phyloP scores from a whole-genome alignment of 2,113 vertebrate genomes.

The Channa argus region DNA sequence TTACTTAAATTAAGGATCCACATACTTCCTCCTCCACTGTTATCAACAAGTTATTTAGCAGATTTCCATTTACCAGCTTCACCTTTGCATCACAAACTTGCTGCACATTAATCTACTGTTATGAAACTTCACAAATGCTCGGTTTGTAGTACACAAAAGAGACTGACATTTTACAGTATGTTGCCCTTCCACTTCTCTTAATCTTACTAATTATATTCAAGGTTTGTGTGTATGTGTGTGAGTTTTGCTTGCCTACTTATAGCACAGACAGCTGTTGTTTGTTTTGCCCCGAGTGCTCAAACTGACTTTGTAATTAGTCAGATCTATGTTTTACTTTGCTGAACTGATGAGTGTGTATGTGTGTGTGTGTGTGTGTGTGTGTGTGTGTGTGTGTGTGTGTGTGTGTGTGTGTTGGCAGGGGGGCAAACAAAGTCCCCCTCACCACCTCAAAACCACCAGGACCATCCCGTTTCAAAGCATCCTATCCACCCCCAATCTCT shows the following conservation, averaged over 20 bases:
- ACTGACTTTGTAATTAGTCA: constrained; percentile 74
- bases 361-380: constrained; percentile 21
- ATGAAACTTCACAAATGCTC: constrained; percentile 33
- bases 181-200: constrained; percentile 56
- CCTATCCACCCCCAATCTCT: constrained; percentile 57
- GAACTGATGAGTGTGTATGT: constrained; percentile 38
- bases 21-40: not conserved
- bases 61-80: not conserved
- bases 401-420: constrained; percentile 3
- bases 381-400: constrained; percentile 21
- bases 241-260: constrained; percentile 69
- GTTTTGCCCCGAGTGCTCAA: constrained; percentile 61
- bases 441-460: constrained; percentile 10
- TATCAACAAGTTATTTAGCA: not conserved
- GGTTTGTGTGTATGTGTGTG: constrained; percentile 40
- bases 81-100: not conserved
- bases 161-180: constrained; percentile 13
- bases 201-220: constrained; percentile 69
- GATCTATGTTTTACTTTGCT: constrained; percentile 65
- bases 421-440: not conserved
- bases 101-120: constrained; percentile 5
- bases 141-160: constrained; percentile 28
- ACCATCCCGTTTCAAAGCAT: constrained; percentile 40
- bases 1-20: not conserved
- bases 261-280: constrained; percentile 80